phyloP scores from a whole-genome alignment of 2,888 invertebrate species.

The Gastracanthus pulcherrimus region DNA sequence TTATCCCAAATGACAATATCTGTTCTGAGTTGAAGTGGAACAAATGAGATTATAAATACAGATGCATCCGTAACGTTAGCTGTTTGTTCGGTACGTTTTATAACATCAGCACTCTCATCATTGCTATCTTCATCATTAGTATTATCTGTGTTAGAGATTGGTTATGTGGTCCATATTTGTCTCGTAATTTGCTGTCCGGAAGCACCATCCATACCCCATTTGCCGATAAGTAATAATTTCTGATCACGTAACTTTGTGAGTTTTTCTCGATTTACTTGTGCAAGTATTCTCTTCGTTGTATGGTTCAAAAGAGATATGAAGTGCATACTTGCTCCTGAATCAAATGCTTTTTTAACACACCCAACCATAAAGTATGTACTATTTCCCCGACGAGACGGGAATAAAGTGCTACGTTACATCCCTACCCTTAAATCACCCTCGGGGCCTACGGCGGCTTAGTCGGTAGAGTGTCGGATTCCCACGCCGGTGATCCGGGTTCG shows the following conservation, averaged over 20 bases:
- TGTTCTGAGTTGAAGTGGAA: constrained; percentile 14
- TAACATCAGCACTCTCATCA: neutral
- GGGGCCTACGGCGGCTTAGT: too few relatives aligned
- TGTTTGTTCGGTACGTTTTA: neutral
- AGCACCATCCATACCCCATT: constrained; percentile 41
- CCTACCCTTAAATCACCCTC: too few relatives aligned
- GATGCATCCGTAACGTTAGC: constrained; percentile 2
- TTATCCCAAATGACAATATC: constrained; percentile 33
- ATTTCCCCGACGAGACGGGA: too few relatives aligned
- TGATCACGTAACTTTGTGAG: neutral
- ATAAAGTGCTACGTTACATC: too few relatives aligned
- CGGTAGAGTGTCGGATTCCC: too few relatives aligned
- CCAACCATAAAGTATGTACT: too few relatives aligned
- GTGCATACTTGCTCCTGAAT: constrained; percentile 17
- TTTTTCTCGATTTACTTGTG: neutral
- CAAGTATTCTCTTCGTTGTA: constrained; percentile 17
- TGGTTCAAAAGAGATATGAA: constrained; percentile 19
- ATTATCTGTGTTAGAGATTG: neutral
- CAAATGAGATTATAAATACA: constrained; percentile 35
- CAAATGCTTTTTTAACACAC: too few relatives aligned
- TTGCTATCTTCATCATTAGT: neutral
- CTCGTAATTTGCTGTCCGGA: constrained; percentile 26
- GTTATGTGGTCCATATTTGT: constrained; percentile 22
- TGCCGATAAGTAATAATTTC: constrained; percentile 26
- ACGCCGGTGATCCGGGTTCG: too few relatives aligned